Evolutionary conservation across 23 tunicate genomes (phyloP).

Genomic region (Ciona savignyi): DNA sequence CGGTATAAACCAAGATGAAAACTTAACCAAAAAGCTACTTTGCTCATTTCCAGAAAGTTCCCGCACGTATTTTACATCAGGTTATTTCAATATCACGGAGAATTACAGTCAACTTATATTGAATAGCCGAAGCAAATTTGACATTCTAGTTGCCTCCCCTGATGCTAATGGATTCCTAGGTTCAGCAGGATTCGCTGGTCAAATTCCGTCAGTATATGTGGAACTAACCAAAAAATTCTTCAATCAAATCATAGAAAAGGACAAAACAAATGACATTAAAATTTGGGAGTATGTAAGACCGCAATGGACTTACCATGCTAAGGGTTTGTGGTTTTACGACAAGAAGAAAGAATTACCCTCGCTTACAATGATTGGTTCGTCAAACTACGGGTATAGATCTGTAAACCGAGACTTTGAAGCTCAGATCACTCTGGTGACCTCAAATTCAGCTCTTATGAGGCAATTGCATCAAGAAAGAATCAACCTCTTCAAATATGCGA

Average conservation of each 20-base stretch:
- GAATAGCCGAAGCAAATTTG: conserved; percentile 26
- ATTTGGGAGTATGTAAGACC: conserved; percentile 52
- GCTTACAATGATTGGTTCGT: conserved; percentile 80
- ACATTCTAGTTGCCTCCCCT: conserved; percentile 73
- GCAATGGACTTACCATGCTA: conserved; percentile 98
- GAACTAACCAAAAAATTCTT: conserved; percentile 46
- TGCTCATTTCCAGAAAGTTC: conserved; percentile 43
- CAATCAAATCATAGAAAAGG: conserved; percentile 9
- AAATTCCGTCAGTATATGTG: conserved; percentile 68
- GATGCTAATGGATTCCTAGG: conserved; percentile 90
- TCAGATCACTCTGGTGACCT: conserved; percentile 59
- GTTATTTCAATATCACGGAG: conserved; percentile 79
- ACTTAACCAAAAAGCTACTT: conserved; percentile 37
- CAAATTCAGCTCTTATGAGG: conserved; percentile 37
- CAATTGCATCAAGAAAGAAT: conserved; percentile 47
- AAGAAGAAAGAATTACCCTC: conserved; percentile 24
- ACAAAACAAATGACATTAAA: conserved; percentile 8
- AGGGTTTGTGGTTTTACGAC: conserved; percentile 83
- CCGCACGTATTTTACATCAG: conserved; percentile 61
- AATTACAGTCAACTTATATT: conserved; percentile 30
- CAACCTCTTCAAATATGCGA: conserved; percentile 32
- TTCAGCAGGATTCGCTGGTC: conserved; percentile 38
- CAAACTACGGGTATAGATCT: conserved; percentile 85
- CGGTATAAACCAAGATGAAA: conserved; percentile 65
- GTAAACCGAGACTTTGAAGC: conserved; percentile 92